Evolutionary conservation across 92 coral and sea anemone species (phyloP).

Genomic region (Phenganax subtilis): DNA sequence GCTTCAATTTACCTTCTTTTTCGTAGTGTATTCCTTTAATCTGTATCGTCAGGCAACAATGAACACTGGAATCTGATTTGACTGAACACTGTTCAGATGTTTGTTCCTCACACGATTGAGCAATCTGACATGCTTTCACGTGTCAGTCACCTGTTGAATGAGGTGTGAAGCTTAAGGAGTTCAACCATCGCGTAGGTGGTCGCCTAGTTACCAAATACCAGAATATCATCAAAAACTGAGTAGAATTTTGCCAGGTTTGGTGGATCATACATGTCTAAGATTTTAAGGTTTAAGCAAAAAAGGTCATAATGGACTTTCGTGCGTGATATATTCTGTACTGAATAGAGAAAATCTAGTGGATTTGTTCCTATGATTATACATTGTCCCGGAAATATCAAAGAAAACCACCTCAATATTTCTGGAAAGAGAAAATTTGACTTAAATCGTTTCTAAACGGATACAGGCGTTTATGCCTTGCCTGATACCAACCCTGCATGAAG

Average conservation of each 20-base stretch:
- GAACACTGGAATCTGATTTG: no score
- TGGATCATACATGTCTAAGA: neutral
- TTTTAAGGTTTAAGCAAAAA: neutral
- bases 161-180: constrained; percentile 6
- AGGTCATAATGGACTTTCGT: neutral
- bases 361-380: no score
- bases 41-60: no score
- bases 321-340: no score
- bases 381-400: neutral
- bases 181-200: neutral
- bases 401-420: neutral
- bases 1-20: no score
- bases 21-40: no score
- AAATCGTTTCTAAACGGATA: constrained; percentile 3
- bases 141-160: neutral
- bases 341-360: no score
- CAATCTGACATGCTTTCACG: neutral
- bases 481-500: neutral
- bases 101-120: constrained; percentile 10
- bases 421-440: neutral
- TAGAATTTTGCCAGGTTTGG: neutral
- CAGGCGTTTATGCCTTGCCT: neutral
- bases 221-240: neutral
- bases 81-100: neutral
- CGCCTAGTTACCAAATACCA: constrained; percentile 20